A percentile compares a stretch with the other conserved stretches of the same genome.
These are phyloP conservation scores for Pungitius pungitius DNA, from an alignment of 2,113 vertebrate genomes.

Conservation along the genomic window DNA sequence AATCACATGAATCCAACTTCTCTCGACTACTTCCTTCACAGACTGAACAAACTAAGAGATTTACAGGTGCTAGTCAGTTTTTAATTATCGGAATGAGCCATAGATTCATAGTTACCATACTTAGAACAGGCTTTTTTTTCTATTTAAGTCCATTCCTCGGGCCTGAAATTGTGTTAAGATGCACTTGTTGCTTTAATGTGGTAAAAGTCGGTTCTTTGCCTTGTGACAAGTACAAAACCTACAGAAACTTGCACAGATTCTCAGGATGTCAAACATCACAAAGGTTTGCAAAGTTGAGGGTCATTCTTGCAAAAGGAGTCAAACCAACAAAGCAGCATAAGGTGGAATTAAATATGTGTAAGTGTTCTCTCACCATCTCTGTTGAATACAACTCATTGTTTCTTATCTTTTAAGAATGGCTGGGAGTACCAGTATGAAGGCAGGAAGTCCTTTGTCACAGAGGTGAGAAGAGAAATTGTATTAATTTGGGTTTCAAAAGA, in stretches of 20 bases:
- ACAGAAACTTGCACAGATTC: slow-evolving; percentile 5
- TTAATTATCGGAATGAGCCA: neutral
- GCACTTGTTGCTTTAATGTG: neutral
- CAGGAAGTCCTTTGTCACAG: slow-evolving; percentile 85
- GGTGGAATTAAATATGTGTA: neutral
- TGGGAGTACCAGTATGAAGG: slow-evolving; percentile 87
- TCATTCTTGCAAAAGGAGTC: neutral
- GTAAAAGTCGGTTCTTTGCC: neutral
- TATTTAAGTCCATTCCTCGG: too few species aligned
- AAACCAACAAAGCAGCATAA: neutral
- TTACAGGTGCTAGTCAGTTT: neutral
- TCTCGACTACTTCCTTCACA: too few species aligned
- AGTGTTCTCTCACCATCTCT: neutral
- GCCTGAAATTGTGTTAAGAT: neutral
- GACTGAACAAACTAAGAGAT: too few species aligned
- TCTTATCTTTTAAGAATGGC: slow-evolving; percentile 45
- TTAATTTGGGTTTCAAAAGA: neutral
- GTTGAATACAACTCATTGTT: neutral
- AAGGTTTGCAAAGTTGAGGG: neutral
- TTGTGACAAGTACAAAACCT: too few species aligned
- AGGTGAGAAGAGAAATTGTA: slow-evolving; percentile 80
- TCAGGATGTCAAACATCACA: neutral
- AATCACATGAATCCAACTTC: too few species aligned
- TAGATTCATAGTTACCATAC: neutral
- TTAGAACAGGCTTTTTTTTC: neutral